Evolutionary conservation across 1,140 invertebrate species (phyloP), one percentile per base, ranked within the genome.

Genomic region (Drosophila melanica): DNA sequence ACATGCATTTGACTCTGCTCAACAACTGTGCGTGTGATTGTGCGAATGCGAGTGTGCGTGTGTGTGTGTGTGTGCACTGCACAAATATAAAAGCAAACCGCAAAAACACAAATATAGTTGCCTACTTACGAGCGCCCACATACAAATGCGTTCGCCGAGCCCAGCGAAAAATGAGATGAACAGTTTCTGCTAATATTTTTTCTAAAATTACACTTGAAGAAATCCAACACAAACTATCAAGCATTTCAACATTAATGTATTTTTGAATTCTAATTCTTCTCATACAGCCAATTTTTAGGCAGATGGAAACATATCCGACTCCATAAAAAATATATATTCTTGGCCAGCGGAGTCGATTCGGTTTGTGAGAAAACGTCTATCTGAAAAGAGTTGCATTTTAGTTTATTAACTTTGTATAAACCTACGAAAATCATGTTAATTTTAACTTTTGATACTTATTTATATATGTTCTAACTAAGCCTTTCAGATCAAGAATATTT

Each of bases 101-200:
- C 82, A 81, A 74, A 87, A 87, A 86, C 82, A 87, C 82, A 86
- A 86, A 86, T 86, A 87, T 87, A 77, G 82, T 87, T 86, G 71
- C 82, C 76, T 79, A 86, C 84, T 82, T 87, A 68, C 62, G 84
- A 87, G 82, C 82, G 84, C 82, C 82, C 67, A 68, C 69, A 75
- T 67, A 87, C 72, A 87, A 86, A 79, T 87, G 75, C 60, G 64
- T 51, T 51, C 66, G 68, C 75, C 42, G 74, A 60, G 58, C 51
- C 33, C 41, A 57, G 33, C 59, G 47, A 60, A 71, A 62, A 68
- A 70, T 51, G 51, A 64, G 53, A 47, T 50, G 60, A 55, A 30
- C 6, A 42, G 73, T 58, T 62, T 37, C 27, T 57, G 55, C 72
- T 63, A 75, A 77, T 70, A 75, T 75, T 65, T 75, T 62, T 71